A percentile compares a stretch with the other conserved stretches of the same genome.
Evolutionary conservation across 2,797 vertebrate species (phyloP).

Genomic region (Enteromius fasciolatus): DNA sequence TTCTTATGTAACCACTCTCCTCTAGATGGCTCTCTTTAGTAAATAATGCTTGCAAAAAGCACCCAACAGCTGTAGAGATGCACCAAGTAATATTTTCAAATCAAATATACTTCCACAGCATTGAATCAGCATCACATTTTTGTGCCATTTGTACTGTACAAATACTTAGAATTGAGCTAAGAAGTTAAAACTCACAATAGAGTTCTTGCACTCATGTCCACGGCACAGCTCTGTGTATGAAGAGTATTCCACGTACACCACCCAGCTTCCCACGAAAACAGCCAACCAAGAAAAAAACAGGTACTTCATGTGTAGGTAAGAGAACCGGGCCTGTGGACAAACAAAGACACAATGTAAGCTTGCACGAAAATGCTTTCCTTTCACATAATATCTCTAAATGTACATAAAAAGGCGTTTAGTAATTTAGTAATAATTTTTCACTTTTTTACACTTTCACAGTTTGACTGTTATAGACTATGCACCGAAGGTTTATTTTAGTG

Average conservation of each 20-base stretch:
- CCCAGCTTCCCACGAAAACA: slow-evolving; percentile 96
- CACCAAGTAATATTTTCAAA: not conserved
- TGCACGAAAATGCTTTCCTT: not conserved
- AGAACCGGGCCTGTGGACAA: slow-evolving; percentile 84
- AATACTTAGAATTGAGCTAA: not conserved
- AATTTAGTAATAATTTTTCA: not conserved
- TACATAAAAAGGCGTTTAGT: not conserved
- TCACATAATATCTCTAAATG: not conserved
- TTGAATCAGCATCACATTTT: not conserved
- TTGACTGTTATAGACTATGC: not conserved
- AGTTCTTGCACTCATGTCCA: slow-evolving; percentile 92
- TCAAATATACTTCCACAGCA: not conserved
- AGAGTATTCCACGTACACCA: slow-evolving; percentile 94
- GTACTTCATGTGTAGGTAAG: slow-evolving; percentile 92
- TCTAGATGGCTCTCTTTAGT: slow-evolving; percentile 56
- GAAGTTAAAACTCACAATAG: slow-evolving; percentile 82
- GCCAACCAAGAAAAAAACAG: slow-evolving; percentile 97
- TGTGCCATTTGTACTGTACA: not conserved
- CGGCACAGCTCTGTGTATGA: slow-evolving; percentile 95
- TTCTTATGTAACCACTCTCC: slow-evolving; percentile 38
- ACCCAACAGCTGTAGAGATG: not conserved
- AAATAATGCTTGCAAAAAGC: slow-evolving; percentile 7
- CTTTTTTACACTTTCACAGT: too few species aligned
- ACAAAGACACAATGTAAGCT: not conserved
- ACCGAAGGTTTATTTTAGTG: not conserved